phyloP scores from a whole-genome alignment of 2,888 invertebrate species.

The Eupsilia transversa region DNA sequence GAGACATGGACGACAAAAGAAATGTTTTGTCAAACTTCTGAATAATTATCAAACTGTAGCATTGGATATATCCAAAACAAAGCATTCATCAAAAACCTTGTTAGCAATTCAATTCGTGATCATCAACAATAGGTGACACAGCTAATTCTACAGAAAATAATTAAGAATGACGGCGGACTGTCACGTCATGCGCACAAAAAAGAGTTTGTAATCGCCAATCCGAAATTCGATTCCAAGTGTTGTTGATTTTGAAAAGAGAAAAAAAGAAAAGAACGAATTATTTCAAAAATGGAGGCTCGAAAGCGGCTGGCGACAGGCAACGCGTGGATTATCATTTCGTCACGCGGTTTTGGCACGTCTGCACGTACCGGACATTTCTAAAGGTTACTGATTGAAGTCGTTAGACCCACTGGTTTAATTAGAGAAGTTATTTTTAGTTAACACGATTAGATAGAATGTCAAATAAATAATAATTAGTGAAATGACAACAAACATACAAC shows the following conservation, averaged over 20 bases:
- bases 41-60: too few species aligned
- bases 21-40: not conserved
- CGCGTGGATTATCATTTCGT: constrained; percentile 34
- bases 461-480: constrained; percentile 6
- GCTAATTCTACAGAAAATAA: constrained; percentile 19
- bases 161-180: constrained; percentile 33
- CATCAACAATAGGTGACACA: not conserved
- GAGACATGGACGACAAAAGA: not conserved
- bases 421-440: constrained; percentile 51
- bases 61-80: not conserved
- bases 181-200: constrained; percentile 8
- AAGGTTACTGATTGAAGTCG: constrained; percentile 61
- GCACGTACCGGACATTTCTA: constrained; percentile 45
- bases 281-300: constrained; percentile 25
- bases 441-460: constrained; percentile 34
- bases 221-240: constrained; percentile 26
- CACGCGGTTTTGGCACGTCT: constrained; percentile 56
- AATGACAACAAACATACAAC: not conserved
- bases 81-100: not conserved
- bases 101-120: not conserved
- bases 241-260: not conserved
- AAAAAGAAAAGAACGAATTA: not conserved
- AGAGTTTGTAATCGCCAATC: not conserved
- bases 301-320: not conserved
- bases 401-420: constrained; percentile 34